Conservation (phyloP, 1,140 invertebrate species). For the Lineus longissimus region DNA sequence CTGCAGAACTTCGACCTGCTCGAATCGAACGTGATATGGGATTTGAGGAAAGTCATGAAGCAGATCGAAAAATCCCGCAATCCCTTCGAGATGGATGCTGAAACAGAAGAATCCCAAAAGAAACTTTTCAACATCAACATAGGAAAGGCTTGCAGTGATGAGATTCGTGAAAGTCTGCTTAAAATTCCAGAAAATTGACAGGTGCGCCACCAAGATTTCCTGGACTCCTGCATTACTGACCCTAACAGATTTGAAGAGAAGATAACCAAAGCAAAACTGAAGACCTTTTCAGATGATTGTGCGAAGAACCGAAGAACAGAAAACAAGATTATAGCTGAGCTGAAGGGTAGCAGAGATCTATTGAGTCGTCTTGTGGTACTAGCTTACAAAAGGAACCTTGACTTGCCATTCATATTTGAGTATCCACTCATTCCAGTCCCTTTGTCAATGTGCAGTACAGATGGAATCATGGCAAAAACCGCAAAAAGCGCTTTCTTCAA, state of each 20-base stretch:
- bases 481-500: neutral
- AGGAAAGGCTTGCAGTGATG: conserved; percentile 6
- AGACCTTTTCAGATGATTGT: neutral
- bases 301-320: neutral
- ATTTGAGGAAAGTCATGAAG: neutral
- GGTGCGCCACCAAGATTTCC: conserved; percentile 10
- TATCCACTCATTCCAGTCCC: conserved; percentile 11
- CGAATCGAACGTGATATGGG: neutral
- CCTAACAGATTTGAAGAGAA: conserved; percentile 10
- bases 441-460: neutral
- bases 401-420: neutral
- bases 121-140: neutral
- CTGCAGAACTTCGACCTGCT: neutral
- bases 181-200: conserved; percentile 11
- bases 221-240: conserved; percentile 6
- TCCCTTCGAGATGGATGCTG: neutral
- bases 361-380: conserved; percentile 1
- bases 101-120: neutral
- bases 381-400: neutral
- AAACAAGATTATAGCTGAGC: conserved; percentile 8
- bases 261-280: conserved; percentile 4
- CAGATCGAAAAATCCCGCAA: neutral
- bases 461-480: conserved; percentile 12
- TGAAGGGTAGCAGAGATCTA: conserved; percentile 5
- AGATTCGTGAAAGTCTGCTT: neutral